These are phyloP conservation scores for Arenicola marina DNA, from an alignment of 2,888 invertebrate genomes.

Conservation along the genomic window DNA sequence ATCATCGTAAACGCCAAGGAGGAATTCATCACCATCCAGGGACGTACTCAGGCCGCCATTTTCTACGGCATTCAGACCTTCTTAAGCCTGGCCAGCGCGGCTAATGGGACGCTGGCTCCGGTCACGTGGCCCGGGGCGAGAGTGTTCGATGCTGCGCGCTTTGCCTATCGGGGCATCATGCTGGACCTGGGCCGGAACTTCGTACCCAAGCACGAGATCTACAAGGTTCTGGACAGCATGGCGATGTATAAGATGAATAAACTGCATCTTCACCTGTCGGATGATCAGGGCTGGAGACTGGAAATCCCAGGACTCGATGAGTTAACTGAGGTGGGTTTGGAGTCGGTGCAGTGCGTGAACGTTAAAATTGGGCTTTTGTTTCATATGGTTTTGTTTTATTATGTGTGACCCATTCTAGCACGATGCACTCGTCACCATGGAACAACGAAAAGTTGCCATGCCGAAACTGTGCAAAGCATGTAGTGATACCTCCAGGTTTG, in stretches of 20 bases:
- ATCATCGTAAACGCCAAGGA: slow-evolving; percentile 6
- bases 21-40: slow-evolving; percentile 15
- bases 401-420: no score
- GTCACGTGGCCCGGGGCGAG: neutral
- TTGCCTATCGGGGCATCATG: slow-evolving; percentile 48
- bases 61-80: slow-evolving; percentile 31
- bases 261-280: slow-evolving; percentile 52
- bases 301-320: slow-evolving; percentile 53
- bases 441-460: no score
- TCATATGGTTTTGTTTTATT: no score
- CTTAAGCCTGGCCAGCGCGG: slow-evolving; percentile 17
- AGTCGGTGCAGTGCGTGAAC: no score
- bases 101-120: no score
- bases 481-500: no score
- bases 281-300: slow-evolving; percentile 56
- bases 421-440: no score
- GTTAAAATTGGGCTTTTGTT: no score
- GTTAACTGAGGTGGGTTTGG: slow-evolving; percentile 41
- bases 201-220: slow-evolving; percentile 18
- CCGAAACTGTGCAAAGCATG: no score
- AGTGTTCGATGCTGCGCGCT: slow-evolving; percentile 32
- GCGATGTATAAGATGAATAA: slow-evolving; percentile 53
- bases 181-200: slow-evolving; percentile 55
- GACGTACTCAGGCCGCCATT: slow-evolving; percentile 15
- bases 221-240: slow-evolving; percentile 45